A percentile compares a stretch with the other conserved stretches of the same genome.
Evolutionary conservation across 1,140 invertebrate genomes (phyloP).

Genomic region (Tyrophagus putrescentiae): DNA sequence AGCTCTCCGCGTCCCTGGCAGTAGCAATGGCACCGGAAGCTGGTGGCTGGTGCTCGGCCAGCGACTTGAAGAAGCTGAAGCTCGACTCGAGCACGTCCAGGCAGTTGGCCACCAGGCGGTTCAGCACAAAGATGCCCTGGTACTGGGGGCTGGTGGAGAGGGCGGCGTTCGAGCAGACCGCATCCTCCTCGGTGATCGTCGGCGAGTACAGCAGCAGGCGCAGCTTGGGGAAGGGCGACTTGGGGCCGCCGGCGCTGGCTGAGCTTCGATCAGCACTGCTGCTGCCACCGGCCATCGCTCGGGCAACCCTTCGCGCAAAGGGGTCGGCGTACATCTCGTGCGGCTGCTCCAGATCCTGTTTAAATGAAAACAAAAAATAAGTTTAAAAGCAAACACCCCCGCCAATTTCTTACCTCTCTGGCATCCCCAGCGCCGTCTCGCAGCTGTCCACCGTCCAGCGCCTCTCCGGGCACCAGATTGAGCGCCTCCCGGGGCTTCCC

Average conservation of each 20-base stretch:
- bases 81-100: conserved; percentile 4
- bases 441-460: conserved; percentile 80
- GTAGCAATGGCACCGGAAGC: not conserved
- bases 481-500: too few species aligned
- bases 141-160: not conserved
- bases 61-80: not conserved
- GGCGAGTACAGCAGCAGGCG: conserved; percentile 6
- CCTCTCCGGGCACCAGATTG: too few species aligned
- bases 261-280: not conserved
- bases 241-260: not conserved
- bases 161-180: not conserved
- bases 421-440: too few species aligned
- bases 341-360: too few species aligned
- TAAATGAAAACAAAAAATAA: too few species aligned
- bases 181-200: conserved; percentile 7
- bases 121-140: not conserved
- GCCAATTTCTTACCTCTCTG: too few species aligned
- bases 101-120: conserved; percentile 2
- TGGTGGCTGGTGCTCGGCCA: conserved; percentile 5
- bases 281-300: not conserved
- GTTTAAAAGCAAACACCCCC: too few species aligned
- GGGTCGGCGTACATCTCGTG: too few species aligned
- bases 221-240: conserved; percentile 5
- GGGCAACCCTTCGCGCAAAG: too few species aligned
- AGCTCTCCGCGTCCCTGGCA: not conserved